A percentile compares a stretch with the other conserved stretches of the same genome.
phyloP scores from a whole-genome alignment of 2,113 vertebrate genomes.

The Conger conger region DNA sequence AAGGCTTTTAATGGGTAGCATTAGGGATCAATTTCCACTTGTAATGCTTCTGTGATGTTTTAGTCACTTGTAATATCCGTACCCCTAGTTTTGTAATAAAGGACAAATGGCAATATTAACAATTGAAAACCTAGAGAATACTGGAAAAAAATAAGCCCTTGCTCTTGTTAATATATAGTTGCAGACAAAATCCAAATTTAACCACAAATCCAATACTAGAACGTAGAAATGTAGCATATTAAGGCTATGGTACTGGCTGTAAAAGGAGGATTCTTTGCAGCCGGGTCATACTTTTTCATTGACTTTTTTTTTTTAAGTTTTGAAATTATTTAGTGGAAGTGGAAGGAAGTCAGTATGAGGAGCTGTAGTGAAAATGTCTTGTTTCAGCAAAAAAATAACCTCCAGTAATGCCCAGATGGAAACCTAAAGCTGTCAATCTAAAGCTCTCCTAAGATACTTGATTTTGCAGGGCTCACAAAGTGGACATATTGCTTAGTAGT shows the following conservation, averaged over 20 bases:
- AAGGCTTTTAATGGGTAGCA: slow-evolving; percentile 13
- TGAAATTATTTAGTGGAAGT: not conserved
- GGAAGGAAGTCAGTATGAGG: not conserved
- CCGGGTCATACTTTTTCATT: not conserved
- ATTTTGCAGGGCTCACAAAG: not conserved
- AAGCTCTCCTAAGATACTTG: not conserved
- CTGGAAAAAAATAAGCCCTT: not conserved
- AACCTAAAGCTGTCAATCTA: not conserved
- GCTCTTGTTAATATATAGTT: not conserved
- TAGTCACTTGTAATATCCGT: not conserved
- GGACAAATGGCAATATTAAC: not conserved
- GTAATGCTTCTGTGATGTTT: slow-evolving; percentile 11
- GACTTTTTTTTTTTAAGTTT: not conserved
- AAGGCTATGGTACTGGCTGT: not conserved
- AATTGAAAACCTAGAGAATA: not conserved
- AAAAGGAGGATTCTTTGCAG: not conserved
- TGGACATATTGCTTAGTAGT: not conserved
- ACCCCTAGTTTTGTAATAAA: not conserved
- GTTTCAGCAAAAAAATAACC: not conserved
- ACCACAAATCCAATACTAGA: not conserved
- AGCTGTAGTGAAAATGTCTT: not conserved
- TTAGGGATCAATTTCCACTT: slow-evolving; percentile 11
- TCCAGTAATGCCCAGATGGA: not conserved
- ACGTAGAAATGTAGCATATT: not conserved
- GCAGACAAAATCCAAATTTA: not conserved